phyloP scores from a whole-genome alignment of 2,797 vertebrate genomes.

The Anabas testudineus region DNA sequence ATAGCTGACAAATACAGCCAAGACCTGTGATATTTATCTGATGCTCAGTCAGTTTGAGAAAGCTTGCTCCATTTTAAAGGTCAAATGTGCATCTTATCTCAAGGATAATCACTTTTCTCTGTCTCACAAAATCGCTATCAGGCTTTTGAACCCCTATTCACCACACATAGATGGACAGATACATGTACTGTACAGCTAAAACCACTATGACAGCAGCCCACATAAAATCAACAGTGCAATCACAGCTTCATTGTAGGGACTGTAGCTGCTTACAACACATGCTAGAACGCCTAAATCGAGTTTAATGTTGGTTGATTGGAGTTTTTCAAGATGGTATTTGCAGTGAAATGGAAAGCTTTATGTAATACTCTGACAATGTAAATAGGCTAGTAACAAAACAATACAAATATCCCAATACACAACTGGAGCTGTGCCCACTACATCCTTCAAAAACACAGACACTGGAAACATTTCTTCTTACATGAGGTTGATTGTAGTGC shows the following conservation, averaged over 20 bases:
- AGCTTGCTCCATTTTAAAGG: conserved; percentile 57
- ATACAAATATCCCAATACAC: too few relatives aligned
- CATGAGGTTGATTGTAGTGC: conserved; percentile 94
- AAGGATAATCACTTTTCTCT: conserved; percentile 60
- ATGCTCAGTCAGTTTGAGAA: conserved; percentile 57
- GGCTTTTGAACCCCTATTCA: conserved; percentile 37
- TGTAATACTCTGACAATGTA: too few relatives aligned
- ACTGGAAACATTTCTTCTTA: conserved; percentile 49
- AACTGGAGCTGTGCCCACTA: not conserved
- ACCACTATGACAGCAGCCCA: conserved; percentile 35
- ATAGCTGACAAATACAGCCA: conserved; percentile 60
- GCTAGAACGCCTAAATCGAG: conserved; percentile 22
- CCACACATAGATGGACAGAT: conserved; percentile 39
- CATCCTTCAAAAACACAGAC: not conserved
- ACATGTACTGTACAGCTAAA: conserved; percentile 11
- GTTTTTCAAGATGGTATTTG: conserved; percentile 16
- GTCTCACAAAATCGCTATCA: conserved; percentile 31
- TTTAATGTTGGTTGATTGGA: conserved; percentile 11
- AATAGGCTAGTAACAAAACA: too few relatives aligned
- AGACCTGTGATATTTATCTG: conserved; percentile 74
- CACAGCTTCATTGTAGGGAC: conserved; percentile 53
- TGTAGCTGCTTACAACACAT: conserved; percentile 21
- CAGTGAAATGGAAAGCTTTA: not conserved
- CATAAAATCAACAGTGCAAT: conserved; percentile 60
- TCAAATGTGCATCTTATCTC: conserved; percentile 61